phyloP scores from a whole-genome alignment of 2,888 invertebrate species.

The Troides helena region DNA sequence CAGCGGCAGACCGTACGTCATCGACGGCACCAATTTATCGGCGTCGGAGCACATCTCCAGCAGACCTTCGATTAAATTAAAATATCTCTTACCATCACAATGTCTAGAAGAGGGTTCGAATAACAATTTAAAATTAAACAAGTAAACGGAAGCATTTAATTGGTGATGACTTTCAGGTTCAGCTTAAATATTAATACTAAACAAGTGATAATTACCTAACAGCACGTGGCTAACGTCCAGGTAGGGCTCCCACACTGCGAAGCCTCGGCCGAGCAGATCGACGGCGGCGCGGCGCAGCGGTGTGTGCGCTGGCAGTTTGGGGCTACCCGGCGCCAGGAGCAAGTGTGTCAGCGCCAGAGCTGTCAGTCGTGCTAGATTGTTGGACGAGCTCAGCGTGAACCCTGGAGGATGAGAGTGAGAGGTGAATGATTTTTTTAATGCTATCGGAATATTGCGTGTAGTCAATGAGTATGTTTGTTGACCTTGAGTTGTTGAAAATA shows the following conservation, averaged over 20 bases:
- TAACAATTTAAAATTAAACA: too few species aligned
- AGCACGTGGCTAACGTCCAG: slow-evolving; percentile 70
- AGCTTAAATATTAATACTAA: too few species aligned
- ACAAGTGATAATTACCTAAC: slow-evolving; percentile 45
- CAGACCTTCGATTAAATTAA: slow-evolving; percentile 78
- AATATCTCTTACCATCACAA: too few species aligned
- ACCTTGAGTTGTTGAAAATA: too few species aligned
- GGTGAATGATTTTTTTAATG: not conserved
- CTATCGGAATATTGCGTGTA: too few species aligned
- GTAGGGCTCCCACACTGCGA: slow-evolving; percentile 99
- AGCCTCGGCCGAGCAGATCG: slow-evolving; percentile 97
- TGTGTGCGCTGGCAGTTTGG: slow-evolving; percentile 93
- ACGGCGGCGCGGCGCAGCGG: slow-evolving; percentile 97
- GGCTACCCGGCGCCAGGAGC: slow-evolving; percentile 90
- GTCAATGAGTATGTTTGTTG: too few species aligned
- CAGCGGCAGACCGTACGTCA: slow-evolving; percentile 96
- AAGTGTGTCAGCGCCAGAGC: slow-evolving; percentile 97
- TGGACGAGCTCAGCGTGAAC: slow-evolving; percentile 80
- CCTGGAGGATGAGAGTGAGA: slow-evolving; percentile 42
- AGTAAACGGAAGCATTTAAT: too few species aligned
- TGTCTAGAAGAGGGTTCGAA: too few species aligned
- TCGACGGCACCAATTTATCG: slow-evolving; percentile 93
- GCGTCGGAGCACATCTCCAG: slow-evolving; percentile 95
- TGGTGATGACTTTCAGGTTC: too few species aligned
- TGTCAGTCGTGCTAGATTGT: slow-evolving; percentile 94